Base-by-base conservation (phyloP, 2,113 vertebrate genomes). In the Apaloderma vittatum region DNA sequence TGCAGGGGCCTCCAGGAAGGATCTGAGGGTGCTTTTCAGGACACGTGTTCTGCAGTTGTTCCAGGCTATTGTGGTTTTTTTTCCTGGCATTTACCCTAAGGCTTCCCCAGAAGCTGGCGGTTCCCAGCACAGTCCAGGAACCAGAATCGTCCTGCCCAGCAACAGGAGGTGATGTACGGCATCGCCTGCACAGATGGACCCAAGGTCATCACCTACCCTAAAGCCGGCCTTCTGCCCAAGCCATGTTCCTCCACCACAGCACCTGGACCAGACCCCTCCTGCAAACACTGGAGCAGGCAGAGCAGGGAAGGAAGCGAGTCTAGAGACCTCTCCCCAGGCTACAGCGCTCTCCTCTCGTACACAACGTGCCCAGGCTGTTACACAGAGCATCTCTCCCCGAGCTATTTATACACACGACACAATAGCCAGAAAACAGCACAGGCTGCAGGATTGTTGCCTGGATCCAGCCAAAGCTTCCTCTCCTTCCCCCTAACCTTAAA, bases 21-120 rank as follows among this genome's bases (percentile, higher is more conserved):
- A 91, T 12, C 73, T 82, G 65, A 43, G 48, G 68, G 48, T 81
- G 94, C 90, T 78, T 87, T 81, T 77, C 5, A 6, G 46, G 88
- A 74, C 97, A 84, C 4, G 2, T 75, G 86, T 32, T 51, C 46
- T 49, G 49, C 70, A 61, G 54, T 66, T 71, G 76, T 91, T 94
- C 86, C 92, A 87, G 73, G 34, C 84, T 57, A 91, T 93, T 94
- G 85, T 54, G 59, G 67, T 82, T 48, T 51, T 62, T 70, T 51
- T 94, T 86, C 83, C 88, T 84, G 95, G 90, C 88, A 84, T 91
- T 91, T 87, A 91, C 83, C 65, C 61, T 6, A 45, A 93, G 75
- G 90, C 63, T 92, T 95, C 88, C 92, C 91, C 91, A 88, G 82
- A 51, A 88, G 78, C 66, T 72, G 81, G 48, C 2, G 0, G 48